A percentile compares a stretch with the other conserved stretches of the same genome.
These are phyloP conservation scores for Tholera decimalis DNA, from an alignment of 2,888 invertebrate genomes.

Conservation along the genomic window DNA sequence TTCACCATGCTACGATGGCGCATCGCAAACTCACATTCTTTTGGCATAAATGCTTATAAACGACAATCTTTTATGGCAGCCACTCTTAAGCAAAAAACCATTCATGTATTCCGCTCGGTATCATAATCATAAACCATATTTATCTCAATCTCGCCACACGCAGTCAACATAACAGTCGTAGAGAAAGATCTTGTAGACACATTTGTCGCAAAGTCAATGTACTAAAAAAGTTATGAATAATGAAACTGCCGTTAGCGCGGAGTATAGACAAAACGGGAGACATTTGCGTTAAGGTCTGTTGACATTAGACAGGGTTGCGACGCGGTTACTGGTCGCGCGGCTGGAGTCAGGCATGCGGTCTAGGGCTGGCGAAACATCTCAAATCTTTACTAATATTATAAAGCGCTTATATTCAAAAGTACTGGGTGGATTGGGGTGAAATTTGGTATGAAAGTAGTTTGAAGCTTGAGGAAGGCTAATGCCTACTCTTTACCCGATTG, in stretches of 20 bases:
- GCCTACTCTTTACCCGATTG: too few species aligned
- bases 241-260: conserved; percentile 62
- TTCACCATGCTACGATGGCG: too few species aligned
- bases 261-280: conserved; percentile 62
- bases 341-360: conserved; percentile 48
- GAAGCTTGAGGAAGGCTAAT: too few species aligned
- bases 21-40: too few species aligned
- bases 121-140: conserved; percentile 41
- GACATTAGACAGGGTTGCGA: conserved; percentile 63
- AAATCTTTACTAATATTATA: background rate
- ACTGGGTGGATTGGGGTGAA: too few species aligned
- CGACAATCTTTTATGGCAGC: conserved; percentile 9
- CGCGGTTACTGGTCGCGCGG: conserved; percentile 48
- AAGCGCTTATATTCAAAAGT: too few species aligned
- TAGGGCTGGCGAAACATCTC: conserved; percentile 43
- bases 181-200: conserved; percentile 55
- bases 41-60: conserved; percentile 25
- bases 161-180: conserved; percentile 36
- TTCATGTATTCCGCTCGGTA: background rate
- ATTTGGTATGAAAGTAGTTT: too few species aligned
- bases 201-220: conserved; percentile 46
- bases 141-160: conserved; percentile 42
- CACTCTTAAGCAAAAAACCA: conserved; percentile 9
- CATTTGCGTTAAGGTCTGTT: conserved; percentile 67
- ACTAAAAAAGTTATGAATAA: conserved; percentile 66